A percentile compares a stretch with the other conserved stretches of the same genome.
These are phyloP conservation scores for Ptychobarbus kaznakovi DNA, from an alignment of 2,797 vertebrate genomes.

Conservation along the genomic window DNA sequence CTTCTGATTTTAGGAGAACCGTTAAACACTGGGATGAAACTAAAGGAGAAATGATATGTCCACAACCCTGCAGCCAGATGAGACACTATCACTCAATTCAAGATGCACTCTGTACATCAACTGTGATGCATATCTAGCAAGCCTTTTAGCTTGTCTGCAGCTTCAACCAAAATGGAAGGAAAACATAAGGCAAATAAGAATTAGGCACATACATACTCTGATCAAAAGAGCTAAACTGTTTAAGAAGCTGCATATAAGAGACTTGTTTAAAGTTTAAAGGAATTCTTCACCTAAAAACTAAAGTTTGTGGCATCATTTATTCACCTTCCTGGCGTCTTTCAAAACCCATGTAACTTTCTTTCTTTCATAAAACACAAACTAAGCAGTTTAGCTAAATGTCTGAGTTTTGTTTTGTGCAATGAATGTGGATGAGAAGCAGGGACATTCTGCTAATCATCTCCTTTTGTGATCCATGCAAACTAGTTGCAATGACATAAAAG, in stretches of 20 bases:
- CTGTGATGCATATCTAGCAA: constrained; percentile 21
- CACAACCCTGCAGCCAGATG: constrained; percentile 30
- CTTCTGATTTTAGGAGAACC: constrained; percentile 60
- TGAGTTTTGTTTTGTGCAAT: not conserved
- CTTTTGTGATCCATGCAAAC: not conserved
- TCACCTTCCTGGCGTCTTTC: not conserved
- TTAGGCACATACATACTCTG: not conserved
- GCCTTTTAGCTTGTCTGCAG: not conserved
- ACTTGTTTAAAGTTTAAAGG: no score
- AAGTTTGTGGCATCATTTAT: not conserved
- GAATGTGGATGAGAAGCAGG: not conserved
- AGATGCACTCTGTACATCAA: constrained; percentile 29
- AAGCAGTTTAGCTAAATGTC: not conserved
- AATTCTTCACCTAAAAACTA: not conserved
- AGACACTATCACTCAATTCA: constrained; percentile 43
- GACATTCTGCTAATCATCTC: not conserved
- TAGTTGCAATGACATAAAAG: not conserved
- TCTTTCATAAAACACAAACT: not conserved
- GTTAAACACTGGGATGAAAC: constrained; percentile 54
- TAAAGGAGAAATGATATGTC: constrained; percentile 54
- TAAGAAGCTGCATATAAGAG: no score
- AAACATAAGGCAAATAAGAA: not conserved
- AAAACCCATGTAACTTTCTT: not conserved
- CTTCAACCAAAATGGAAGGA: not conserved
- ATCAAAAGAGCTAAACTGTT: not conserved